Conservation (phyloP, 2,113 vertebrate species). For the Equus przewalskii region DNA sequence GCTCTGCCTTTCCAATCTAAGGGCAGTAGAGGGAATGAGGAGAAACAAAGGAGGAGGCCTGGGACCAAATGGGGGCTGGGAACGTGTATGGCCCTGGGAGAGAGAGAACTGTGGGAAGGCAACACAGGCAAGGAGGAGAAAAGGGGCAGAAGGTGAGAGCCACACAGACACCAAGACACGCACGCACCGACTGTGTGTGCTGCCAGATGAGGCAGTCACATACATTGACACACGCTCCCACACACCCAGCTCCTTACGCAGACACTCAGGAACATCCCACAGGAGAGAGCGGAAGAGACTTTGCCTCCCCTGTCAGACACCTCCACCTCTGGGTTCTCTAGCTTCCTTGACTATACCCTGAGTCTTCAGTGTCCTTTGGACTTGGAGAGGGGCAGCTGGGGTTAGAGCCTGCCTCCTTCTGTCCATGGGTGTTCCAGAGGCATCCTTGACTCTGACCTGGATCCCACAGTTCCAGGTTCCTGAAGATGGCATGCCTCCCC, state of each 20-base stretch:
- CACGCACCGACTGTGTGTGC: neutral
- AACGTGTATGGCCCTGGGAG: neutral
- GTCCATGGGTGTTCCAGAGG: neutral
- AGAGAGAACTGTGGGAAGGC: neutral
- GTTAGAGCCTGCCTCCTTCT: neutral
- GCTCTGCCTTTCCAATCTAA: neutral
- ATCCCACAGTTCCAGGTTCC: neutral
- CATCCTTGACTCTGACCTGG: neutral
- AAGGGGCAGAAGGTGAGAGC: neutral
- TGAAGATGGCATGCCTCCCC: neutral
- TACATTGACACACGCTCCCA: constrained; percentile 53
- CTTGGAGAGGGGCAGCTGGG: neutral
- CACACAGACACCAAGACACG: constrained; percentile 50
- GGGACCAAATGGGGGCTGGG: neutral
- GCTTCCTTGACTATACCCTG: neutral
- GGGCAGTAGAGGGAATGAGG: neutral
- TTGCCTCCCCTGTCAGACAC: neutral
- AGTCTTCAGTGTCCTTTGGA: neutral
- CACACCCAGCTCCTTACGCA: constrained; percentile 11
- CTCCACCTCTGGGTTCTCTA: neutral
- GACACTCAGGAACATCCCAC: constrained; percentile 26
- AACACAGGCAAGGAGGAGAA: neutral
- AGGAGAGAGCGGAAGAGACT: neutral
- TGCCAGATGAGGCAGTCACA: constrained; percentile 68
- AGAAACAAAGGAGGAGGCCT: neutral